Percentiles rank a stretch among this genome's conserved stretches.
These are phyloP conservation scores for Tychaedon coryphoeus DNA, from an alignment of 2,113 vertebrate species.

Conservation along the genomic window DNA sequence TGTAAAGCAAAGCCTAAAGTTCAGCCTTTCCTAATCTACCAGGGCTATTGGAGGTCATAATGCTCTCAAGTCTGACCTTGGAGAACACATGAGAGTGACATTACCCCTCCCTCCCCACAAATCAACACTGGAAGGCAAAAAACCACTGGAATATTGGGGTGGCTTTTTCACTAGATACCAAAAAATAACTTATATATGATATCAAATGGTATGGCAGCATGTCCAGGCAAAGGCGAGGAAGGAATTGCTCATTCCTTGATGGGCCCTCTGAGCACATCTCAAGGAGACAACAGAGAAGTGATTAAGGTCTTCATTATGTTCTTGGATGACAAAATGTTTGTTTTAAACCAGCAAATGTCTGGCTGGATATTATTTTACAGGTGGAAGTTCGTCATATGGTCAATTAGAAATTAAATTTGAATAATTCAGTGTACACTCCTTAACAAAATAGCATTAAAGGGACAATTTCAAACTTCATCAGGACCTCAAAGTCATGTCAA, in stretches of 20 bases:
- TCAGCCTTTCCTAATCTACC: not conserved
- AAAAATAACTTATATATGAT: not conserved
- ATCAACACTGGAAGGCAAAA: not conserved
- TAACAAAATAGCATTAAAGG: not conserved
- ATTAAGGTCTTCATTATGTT: not conserved
- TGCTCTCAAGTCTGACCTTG: not conserved
- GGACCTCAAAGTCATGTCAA: not conserved
- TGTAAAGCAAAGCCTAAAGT: not conserved
- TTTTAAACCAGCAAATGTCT: not conserved
- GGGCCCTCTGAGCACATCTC: not conserved
- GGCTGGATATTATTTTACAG: not conserved
- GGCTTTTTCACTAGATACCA: not conserved
- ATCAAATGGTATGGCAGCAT: not conserved
- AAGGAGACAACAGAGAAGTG: not conserved
- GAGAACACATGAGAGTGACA: not conserved
- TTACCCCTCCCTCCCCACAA: not conserved
- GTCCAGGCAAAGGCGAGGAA: not conserved
- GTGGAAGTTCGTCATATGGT: rapidly evolving
- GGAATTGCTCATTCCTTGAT: not conserved
- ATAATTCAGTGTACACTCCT: not conserved
- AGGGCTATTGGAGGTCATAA: rapidly evolving
- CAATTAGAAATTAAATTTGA: not conserved
- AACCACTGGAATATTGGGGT: not conserved
- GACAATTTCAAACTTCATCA: not conserved
- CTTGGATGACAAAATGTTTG: not conserved